Evolutionary conservation across 1,140 invertebrate species (phyloP).

Genomic region (Achatina immaculata): DNA sequence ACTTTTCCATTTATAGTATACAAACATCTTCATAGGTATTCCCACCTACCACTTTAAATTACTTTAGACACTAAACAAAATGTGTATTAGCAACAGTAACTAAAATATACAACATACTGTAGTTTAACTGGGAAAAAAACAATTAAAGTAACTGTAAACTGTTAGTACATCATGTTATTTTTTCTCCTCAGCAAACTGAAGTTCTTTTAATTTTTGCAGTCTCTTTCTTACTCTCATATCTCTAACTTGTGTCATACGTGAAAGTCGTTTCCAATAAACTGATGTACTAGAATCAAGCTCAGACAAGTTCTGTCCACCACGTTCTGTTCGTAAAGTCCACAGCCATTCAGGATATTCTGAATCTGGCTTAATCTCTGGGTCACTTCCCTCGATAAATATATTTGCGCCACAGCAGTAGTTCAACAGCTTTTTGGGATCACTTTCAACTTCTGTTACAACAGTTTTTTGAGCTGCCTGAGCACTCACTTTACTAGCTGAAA

Average conservation of each 20-base stretch:
- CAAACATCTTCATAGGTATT: no score
- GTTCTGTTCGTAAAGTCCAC: conserved; percentile 80
- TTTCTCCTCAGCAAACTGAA: conserved; percentile 32
- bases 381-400: conserved; percentile 81
- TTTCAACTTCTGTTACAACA: conserved; percentile 78
- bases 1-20: no score
- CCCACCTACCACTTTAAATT: no score
- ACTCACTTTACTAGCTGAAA: conserved; percentile 45
- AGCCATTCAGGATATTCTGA: conserved; percentile 94
- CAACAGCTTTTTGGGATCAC: conserved; percentile 83
- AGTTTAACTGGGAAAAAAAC: no score
- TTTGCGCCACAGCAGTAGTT: conserved; percentile 90
- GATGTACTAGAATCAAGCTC: conserved; percentile 85
- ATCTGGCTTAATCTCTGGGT: conserved; percentile 86
- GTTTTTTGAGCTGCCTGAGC: conserved; percentile 42
- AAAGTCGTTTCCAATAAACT: conserved; percentile 81
- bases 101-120: no score
- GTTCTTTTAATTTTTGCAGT: conserved; percentile 27
- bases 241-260: conserved; percentile 40
- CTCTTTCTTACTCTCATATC: conserved; percentile 42
- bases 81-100: no score
- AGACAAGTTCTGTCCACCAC: conserved; percentile 76
- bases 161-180: neutral
- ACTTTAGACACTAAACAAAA: no score
- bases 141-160: no score